Conservation (phyloP, 2,113 vertebrate species). For the Cavia aperea region DNA sequence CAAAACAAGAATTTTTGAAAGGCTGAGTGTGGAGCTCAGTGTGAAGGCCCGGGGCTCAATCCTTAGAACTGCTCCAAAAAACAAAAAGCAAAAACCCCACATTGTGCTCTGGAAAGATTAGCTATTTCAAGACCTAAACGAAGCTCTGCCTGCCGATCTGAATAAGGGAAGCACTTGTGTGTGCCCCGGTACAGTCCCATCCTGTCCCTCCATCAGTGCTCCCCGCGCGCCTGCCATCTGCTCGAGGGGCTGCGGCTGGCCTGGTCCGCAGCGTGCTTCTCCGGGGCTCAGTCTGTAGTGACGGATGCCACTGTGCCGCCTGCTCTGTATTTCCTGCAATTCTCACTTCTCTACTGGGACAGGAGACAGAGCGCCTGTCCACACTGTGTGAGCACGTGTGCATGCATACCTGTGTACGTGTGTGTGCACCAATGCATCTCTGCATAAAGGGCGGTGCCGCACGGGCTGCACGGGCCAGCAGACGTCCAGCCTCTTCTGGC, state of each 20-base stretch:
- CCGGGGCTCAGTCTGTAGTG: no score
- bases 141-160: background rate
- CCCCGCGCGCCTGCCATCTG: no score
- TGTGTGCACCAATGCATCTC: background rate
- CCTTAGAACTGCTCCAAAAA: background rate
- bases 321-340: background rate
- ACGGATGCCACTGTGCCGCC: background rate
- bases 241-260: background rate
- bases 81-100: background rate
- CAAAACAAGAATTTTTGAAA: background rate
- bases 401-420: no score
- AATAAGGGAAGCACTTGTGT: background rate
- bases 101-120: background rate
- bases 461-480: background rate
- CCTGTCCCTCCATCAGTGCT: no score
- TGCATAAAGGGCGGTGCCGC: background rate
- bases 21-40: background rate
- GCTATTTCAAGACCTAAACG: background rate
- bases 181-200: no score
- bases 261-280: background rate
- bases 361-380: background rate
- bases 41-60: background rate
- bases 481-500: background rate
- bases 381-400: background rate
- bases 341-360: background rate